Percentiles rank a stretch among this genome's conserved stretches.
These are phyloP conservation scores for Tenualosa ilisha DNA, from an alignment of 2,797 vertebrate species.

Conservation along the genomic window DNA sequence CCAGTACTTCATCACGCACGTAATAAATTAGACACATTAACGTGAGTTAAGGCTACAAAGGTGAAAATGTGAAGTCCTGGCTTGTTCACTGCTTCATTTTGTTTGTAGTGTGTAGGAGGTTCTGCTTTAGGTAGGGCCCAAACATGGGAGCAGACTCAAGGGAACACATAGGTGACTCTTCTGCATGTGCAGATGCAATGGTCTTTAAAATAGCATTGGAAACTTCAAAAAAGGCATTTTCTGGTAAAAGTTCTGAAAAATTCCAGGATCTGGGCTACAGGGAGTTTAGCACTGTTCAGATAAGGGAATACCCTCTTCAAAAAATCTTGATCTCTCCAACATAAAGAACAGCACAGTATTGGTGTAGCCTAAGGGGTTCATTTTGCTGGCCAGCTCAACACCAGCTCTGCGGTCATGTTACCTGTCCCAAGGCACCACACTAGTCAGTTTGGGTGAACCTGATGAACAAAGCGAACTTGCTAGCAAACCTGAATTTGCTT, in stretches of 20 bases:
- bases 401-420: neutral
- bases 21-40: neutral
- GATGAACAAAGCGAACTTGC: too few relatives aligned
- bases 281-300: neutral
- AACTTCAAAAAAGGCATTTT: neutral
- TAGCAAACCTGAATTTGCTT: too few relatives aligned
- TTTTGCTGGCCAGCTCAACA: too few relatives aligned
- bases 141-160: neutral
- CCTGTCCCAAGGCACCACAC: too few relatives aligned
- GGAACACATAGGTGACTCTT: neutral
- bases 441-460: too few relatives aligned
- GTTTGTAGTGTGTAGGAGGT: neutral
- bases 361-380: neutral
- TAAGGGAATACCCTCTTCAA: neutral
- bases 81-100: neutral
- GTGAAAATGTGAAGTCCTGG: neutral
- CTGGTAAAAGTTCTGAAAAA: neutral
- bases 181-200: neutral
- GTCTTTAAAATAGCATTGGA: neutral
- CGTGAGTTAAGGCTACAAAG: neutral
- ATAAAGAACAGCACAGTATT: neutral
- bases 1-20: neutral
- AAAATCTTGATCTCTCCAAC: neutral
- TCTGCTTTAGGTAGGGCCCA: neutral
- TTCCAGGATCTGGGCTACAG: neutral